Percentiles rank a stretch among this genome's conserved stretches.
phyloP scores from a whole-genome alignment of 2,888 invertebrate species.

The Aplocera efformata region DNA sequence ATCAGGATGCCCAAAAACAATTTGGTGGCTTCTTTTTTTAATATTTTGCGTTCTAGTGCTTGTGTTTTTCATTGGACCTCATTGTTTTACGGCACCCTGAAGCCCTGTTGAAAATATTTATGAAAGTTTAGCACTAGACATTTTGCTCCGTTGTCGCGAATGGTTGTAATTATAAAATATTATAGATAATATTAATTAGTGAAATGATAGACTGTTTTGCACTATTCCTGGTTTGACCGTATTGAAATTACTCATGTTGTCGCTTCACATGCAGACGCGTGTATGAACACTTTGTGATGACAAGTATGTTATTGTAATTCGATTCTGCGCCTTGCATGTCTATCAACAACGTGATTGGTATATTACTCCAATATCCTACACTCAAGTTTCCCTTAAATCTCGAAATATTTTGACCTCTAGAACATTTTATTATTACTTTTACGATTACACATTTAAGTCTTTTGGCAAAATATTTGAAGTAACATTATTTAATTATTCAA shows the following conservation, averaged over 20 bases:
- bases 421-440: constrained; percentile 75
- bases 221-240: constrained; percentile 61
- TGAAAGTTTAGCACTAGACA: constrained; percentile 66
- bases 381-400: constrained; percentile 58
- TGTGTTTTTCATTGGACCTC: constrained; percentile 19
- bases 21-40: constrained; percentile 17
- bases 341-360: constrained; percentile 38
- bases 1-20: constrained; percentile 22
- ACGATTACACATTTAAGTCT: constrained; percentile 75
- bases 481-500: constrained; percentile 81
- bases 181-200: constrained; percentile 70
- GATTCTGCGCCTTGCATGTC: constrained; percentile 38
- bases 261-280: constrained; percentile 41
- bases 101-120: constrained; percentile 55
- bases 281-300: constrained; percentile 61
- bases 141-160: constrained; percentile 75
- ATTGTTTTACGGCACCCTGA: constrained; percentile 59
- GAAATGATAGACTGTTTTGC: constrained; percentile 76
- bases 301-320: constrained; percentile 44
- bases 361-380: constrained; percentile 53
- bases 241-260: constrained; percentile 41
- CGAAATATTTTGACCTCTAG: constrained; percentile 73
- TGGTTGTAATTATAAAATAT: constrained; percentile 74
- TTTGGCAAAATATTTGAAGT: constrained; percentile 78
- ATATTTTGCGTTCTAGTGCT: constrained; percentile 17